A percentile compares a stretch with the other conserved stretches of the same genome.
Conservation (phyloP, 2,113 vertebrate genomes). For the Boulengeromyrus knoepffleri region DNA sequence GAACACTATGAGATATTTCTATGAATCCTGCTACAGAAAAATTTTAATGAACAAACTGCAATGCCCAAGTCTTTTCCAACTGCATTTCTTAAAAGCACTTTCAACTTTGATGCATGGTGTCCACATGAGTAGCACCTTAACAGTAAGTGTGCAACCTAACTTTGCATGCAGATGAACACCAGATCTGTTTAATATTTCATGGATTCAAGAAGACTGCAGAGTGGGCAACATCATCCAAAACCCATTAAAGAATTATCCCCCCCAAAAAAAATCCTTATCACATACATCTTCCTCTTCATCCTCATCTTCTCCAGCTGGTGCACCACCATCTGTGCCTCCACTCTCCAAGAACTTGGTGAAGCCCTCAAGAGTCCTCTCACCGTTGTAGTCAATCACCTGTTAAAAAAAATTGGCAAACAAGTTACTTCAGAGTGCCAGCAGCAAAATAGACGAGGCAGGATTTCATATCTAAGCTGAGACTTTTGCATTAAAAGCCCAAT, state of each 20-base stretch:
- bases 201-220: neutral
- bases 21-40: neutral
- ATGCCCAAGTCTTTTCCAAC: neutral
- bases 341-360: conserved; percentile 94
- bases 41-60: neutral
- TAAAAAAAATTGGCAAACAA: neutral
- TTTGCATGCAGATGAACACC: neutral
- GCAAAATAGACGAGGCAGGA: neutral
- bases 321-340: conserved; percentile 84
- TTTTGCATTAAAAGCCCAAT: neutral
- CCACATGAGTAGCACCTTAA: neutral
- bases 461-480: neutral
- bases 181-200: neutral
- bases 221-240: neutral
- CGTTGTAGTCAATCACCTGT: conserved; percentile 92
- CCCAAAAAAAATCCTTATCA: conserved; percentile 3
- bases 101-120: neutral
- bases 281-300: conserved; percentile 68
- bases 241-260: neutral
- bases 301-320: conserved; percentile 65
- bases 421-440: neutral
- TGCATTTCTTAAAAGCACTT: neutral
- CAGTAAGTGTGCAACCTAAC: neutral
- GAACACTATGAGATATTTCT: neutral
- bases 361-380: conserved; percentile 87